A percentile compares a stretch with the other conserved stretches of the same genome.
These are phyloP conservation scores for Silurus aristotelis DNA, from an alignment of 2,797 vertebrate genomes.

Conservation along the genomic window DNA sequence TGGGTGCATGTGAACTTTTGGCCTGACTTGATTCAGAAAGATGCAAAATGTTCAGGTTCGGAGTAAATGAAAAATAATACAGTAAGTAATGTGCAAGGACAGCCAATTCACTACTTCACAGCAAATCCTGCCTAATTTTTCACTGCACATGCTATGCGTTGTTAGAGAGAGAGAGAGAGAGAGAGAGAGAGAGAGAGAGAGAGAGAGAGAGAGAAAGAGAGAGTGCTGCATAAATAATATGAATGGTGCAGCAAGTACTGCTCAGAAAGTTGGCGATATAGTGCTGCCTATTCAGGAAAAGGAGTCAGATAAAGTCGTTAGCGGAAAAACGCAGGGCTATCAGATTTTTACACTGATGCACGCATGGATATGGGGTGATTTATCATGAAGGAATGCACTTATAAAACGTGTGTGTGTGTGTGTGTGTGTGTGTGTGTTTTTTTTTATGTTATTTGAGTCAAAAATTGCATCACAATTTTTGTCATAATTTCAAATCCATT, in stretches of 20 bases:
- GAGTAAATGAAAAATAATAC: background rate
- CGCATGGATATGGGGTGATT: background rate
- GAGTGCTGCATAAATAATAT: background rate
- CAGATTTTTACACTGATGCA: background rate
- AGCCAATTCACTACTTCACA: background rate
- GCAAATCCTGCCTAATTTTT: background rate
- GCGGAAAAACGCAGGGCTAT: background rate
- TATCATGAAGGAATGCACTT: constrained; percentile 7
- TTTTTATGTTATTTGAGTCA: background rate
- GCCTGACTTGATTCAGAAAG: background rate
- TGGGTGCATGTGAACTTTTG: background rate
- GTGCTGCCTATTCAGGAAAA: background rate
- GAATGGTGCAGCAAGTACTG: background rate
- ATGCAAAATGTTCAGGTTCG: background rate
- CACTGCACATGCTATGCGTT: background rate
- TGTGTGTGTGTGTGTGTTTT: background rate
- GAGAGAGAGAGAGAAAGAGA: background rate
- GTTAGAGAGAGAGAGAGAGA: background rate
- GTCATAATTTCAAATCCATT: background rate
- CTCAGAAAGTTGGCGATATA: background rate
- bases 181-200: background rate
- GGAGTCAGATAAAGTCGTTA: background rate
- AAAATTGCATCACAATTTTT: background rate
- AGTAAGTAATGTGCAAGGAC: background rate
- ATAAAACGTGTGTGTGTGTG: background rate